Evolutionary conservation across 2,888 invertebrate genomes (phyloP), one percentile per base, ranked within the genome.

Genomic region (Heptascelio sp.): DNA sequence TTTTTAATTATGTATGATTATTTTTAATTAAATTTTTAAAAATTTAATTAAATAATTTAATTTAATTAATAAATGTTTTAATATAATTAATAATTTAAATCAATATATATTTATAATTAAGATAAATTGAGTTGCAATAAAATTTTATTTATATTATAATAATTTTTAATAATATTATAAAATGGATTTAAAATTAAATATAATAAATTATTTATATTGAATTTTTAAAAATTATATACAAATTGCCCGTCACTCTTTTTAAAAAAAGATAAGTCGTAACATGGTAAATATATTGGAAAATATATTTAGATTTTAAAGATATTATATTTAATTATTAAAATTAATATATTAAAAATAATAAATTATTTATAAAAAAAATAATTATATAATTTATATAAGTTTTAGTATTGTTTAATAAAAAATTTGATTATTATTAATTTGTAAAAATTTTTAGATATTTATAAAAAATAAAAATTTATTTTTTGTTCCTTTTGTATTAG

Each of bases 401-500:
- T n/a, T n/a, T n/a, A n/a, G n/a, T n/a, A n/a, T n/a, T n/a, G n/a
- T n/a, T n/a, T n/a, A n/a, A n/a, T n/a, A n/a, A n/a, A n/a, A n/a
- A n/a, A n/a, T n/a, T n/a, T n/a, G n/a, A n/a, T n/a, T n/a, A n/a
- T n/a, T n/a, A n/a, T n/a, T n/a, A n/a, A n/a, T n/a, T n/a, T n/a
- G n/a, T 17, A 43, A 43, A 37, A 37, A 9, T 53, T 37, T 76
- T 67, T 13, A 30, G 9, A 60, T 6, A 60, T 53, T 85, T 84
- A 62, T 51, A 76, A 57, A 80, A 93, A 95, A 95, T 94, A 94
- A 95, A 92, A 93, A 94, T 95, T 94, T 75, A 93, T 92, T 94
- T 94, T 93, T 92, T 94, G 94, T 96, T 96, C 96, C 96, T 96
- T 96, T 95, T 94, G 96, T 96, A 96, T 96, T 95, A 96, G 96